Percentiles rank a stretch among this genome's conserved stretches.
These are phyloP conservation scores for Calypte anna DNA, from an alignment of 2,113 vertebrate genomes.

Conservation along the genomic window DNA sequence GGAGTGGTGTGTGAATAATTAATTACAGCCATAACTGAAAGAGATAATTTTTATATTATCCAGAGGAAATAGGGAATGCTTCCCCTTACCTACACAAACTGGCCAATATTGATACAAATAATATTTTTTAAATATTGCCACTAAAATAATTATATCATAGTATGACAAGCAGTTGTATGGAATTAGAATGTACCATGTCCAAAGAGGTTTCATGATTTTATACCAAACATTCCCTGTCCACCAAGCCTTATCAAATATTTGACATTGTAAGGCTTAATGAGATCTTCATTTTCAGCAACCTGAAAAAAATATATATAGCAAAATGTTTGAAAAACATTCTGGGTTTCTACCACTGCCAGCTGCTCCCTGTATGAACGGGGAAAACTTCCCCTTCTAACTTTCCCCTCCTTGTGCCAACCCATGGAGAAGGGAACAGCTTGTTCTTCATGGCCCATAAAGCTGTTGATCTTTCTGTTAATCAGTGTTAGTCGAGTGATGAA, in stretches of 20 bases:
- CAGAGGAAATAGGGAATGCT: not conserved
- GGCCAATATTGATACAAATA: not conserved
- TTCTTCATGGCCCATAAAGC: conserved; percentile 26
- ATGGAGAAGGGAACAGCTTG: conserved; percentile 26
- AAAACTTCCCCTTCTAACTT: not conserved
- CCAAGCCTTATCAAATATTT: not conserved
- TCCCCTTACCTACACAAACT: not conserved
- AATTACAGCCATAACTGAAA: not conserved
- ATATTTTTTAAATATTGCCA: not conserved
- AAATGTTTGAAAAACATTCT: not conserved
- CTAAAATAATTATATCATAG: not conserved
- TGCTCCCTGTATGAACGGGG: not conserved
- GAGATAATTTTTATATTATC: not conserved
- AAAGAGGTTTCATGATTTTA: not conserved
- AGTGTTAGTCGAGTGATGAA: conserved; percentile 6
- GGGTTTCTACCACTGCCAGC: not conserved
- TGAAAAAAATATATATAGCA: not conserved
- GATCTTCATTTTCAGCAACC: not conserved
- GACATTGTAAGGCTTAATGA: not conserved
- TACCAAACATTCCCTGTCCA: not conserved
- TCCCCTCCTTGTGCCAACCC: not conserved
- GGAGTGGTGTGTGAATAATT: rapidly evolving
- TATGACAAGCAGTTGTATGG: not conserved
- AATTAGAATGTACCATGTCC: not conserved
- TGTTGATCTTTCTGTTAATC: conserved; percentile 46